Conservation (phyloP, 2,797 vertebrate species). For the Benthosema pterotum region DNA sequence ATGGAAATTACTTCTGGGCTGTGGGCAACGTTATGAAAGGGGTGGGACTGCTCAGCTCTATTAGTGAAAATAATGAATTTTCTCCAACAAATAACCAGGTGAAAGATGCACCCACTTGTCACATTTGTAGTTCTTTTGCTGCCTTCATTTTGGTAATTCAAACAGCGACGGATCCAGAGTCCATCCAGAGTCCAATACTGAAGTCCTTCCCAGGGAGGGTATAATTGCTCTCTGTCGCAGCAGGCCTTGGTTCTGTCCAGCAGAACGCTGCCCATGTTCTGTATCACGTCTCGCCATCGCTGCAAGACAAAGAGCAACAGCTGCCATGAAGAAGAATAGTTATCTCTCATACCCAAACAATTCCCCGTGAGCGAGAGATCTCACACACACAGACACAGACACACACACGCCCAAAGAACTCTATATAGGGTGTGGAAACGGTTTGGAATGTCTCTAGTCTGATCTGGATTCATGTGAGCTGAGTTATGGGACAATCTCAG, state of each 20-base stretch:
- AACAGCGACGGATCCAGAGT: background rate
- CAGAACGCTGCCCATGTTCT: constrained; percentile 10
- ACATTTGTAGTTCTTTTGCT: background rate
- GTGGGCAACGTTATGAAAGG: too few species aligned
- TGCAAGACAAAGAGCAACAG: constrained; percentile 47
- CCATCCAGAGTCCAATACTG: constrained; percentile 2
- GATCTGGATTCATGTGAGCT: constrained; percentile 15
- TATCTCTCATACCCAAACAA: constrained; percentile 30
- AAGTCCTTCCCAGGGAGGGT: constrained; percentile 11
- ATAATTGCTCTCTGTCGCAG: background rate
- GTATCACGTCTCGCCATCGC: background rate
- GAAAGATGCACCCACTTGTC: background rate
- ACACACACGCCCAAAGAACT: constrained; percentile 5
- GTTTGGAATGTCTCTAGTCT: constrained; percentile 10
- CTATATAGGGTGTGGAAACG: constrained; percentile 58
- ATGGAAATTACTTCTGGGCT: too few species aligned
- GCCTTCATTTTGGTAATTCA: background rate
- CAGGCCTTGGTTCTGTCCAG: constrained; percentile 3
- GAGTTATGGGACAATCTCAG: constrained; percentile 18
- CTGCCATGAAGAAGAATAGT: constrained; percentile 22
- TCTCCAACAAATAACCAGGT: constrained; percentile 3
- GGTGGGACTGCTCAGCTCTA: too few species aligned
- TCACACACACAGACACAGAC: background rate
- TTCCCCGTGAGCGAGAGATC: background rate
- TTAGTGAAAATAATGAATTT: background rate